These are phyloP conservation scores for Leucophenga maculata DNA, from an alignment of 2,888 invertebrate species.

Conservation along the genomic window DNA sequence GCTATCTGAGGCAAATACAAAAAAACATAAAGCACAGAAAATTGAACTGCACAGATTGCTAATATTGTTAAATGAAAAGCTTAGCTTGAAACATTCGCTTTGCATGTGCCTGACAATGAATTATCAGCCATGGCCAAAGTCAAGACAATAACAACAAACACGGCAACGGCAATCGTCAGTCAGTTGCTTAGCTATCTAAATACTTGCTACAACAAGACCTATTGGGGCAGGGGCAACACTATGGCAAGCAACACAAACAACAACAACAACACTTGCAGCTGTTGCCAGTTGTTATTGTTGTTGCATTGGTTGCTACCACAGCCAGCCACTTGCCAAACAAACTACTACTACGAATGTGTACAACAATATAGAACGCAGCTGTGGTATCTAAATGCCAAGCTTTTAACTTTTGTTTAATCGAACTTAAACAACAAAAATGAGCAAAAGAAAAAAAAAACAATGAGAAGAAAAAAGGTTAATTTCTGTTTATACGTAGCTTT, in stretches of 20 bases:
- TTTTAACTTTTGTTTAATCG: slow-evolving; percentile 26
- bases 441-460: background rate
- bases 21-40: slow-evolving; percentile 37
- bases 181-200: slow-evolving; percentile 26
- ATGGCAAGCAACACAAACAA: too few relatives aligned
- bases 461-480: too few relatives aligned
- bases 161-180: background rate
- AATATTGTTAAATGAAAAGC: background rate
- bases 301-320: slow-evolving; percentile 45
- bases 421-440: slow-evolving; percentile 13
- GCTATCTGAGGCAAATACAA: slow-evolving; percentile 43
- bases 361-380: slow-evolving; percentile 60
- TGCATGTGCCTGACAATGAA: slow-evolving; percentile 44
- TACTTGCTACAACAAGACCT: too few relatives aligned
- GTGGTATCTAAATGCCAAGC: slow-evolving; percentile 48
- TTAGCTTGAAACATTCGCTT: slow-evolving; percentile 8
- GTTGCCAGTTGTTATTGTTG: slow-evolving; percentile 39
- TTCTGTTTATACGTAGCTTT: too few relatives aligned
- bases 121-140: slow-evolving; percentile 36
- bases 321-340: slow-evolving; percentile 45
- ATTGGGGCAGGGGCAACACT: slow-evolving; percentile 51
- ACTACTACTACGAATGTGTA: background rate
- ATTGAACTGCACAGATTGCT: slow-evolving; percentile 39
- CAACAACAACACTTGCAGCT: slow-evolving; percentile 31
- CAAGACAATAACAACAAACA: background rate